These are phyloP conservation scores for Ara ararauna DNA, from an alignment of 2,797 vertebrate genomes.

Conservation along the genomic window DNA sequence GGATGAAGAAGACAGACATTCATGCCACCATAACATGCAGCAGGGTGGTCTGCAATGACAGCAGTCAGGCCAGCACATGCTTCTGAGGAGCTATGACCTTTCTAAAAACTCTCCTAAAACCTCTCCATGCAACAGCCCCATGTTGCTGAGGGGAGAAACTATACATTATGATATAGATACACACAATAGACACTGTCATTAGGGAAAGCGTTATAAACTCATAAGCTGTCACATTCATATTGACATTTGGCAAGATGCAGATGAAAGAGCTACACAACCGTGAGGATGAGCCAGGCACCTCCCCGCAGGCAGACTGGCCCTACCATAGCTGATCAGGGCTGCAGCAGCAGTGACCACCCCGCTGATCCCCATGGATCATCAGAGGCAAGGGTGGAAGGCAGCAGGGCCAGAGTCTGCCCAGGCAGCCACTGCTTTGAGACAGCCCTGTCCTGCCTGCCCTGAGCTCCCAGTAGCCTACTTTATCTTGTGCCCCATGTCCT, in stretches of 20 bases:
- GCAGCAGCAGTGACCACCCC: rapidly evolving
- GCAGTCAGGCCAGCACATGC: rapidly evolving
- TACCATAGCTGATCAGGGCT: rapidly evolving
- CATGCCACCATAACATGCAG: rapidly evolving
- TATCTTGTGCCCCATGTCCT: rapidly evolving
- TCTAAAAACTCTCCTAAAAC: neutral
- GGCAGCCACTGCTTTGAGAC: neutral
- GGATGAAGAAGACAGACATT: neutral
- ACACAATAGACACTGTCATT: neutral
- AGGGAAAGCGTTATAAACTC: rapidly evolving
- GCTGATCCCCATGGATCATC: rapidly evolving
- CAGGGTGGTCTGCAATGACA: neutral
- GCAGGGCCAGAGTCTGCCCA: neutral
- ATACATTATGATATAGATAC: rapidly evolving
- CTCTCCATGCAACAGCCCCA: neutral
- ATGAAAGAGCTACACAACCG: rapidly evolving
- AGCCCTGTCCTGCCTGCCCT: neutral
- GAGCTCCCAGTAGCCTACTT: neutral
- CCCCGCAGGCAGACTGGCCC: rapidly evolving
- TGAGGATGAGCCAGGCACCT: rapidly evolving
- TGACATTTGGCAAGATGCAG: rapidly evolving
- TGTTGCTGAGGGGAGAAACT: neutral
- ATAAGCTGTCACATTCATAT: too few relatives aligned
- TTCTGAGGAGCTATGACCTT: neutral
- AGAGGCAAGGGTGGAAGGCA: rapidly evolving